Evolutionary conservation across 2,888 invertebrate species (phyloP).

Genomic region (Rhagonycha lutea): DNA sequence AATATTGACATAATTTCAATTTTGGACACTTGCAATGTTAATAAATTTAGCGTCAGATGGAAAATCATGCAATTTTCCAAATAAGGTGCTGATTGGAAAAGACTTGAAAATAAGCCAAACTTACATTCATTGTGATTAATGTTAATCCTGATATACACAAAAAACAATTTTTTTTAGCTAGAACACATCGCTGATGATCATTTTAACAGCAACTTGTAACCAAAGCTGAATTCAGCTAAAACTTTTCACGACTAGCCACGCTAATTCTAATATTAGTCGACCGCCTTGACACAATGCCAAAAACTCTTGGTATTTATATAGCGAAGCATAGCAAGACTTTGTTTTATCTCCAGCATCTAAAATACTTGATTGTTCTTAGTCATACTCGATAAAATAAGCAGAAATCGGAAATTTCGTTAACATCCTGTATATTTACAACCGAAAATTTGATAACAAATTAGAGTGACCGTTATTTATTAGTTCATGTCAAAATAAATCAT

Average conservation of each 20-base stretch:
- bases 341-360: conserved; percentile 13
- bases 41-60: neutral
- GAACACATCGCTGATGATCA: conserved; percentile 15
- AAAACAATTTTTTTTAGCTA: conserved; percentile 7
- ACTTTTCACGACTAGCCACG: conserved; percentile 33
- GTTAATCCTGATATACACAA: conserved; percentile 1
- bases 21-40: neutral
- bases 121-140: conserved; percentile 17
- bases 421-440: neutral
- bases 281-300: conserved; percentile 38
- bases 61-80: neutral
- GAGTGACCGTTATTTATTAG: neutral
- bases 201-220: conserved; percentile 29
- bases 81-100: neutral
- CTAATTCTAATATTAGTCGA: conserved; percentile 37
- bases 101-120: neutral
- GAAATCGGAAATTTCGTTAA: neutral
- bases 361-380: neutral
- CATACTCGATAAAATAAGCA: neutral
- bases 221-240: conserved; percentile 32
- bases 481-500: neutral
- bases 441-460: neutral
- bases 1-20: conserved; percentile 15
- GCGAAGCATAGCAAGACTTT: conserved; percentile 26
- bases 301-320: conserved; percentile 37